Evolutionary conservation across 2,797 vertebrate species (phyloP).

Genomic region (Brachyalestes nurse): DNA sequence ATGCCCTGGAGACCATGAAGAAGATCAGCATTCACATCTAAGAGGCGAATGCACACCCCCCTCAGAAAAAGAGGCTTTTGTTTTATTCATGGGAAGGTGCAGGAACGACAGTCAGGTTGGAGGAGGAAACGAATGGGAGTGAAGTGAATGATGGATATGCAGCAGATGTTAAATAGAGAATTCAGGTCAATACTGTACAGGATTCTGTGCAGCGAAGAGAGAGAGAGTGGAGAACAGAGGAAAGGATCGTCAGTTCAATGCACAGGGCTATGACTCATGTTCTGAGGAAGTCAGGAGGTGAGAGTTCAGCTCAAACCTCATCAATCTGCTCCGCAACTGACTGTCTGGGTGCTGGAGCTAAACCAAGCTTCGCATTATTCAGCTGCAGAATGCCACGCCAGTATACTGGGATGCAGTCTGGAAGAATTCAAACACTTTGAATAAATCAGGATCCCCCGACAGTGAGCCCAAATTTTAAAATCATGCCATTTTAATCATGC

Average conservation of each 20-base stretch:
- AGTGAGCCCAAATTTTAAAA: slow-evolving; percentile 18
- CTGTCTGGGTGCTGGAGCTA: neutral
- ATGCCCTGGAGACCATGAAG: neutral
- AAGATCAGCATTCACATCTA: slow-evolving; percentile 5
- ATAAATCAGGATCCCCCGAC: neutral
- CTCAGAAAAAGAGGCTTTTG: slow-evolving; percentile 27
- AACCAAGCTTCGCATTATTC: slow-evolving; percentile 11
- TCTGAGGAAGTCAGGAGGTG: slow-evolving; percentile 29
- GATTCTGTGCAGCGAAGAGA: slow-evolving; percentile 43
- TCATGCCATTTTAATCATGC: neutral
- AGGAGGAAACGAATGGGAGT: slow-evolving; percentile 32
- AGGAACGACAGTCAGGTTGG: slow-evolving; percentile 24
- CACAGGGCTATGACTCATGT: slow-evolving; percentile 30
- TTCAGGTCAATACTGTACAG: slow-evolving; percentile 51
- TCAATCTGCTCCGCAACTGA: slow-evolving; percentile 7
- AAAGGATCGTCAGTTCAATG: slow-evolving; percentile 17
- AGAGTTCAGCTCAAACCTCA: slow-evolving; percentile 33
- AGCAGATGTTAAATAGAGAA: slow-evolving; percentile 49
- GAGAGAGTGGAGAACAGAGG: slow-evolving; percentile 32
- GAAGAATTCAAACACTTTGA: neutral
- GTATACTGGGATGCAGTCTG: neutral
- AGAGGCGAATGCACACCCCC: neutral
- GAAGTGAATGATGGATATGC: slow-evolving; percentile 45
- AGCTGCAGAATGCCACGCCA: neutral
- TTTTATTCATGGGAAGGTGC: slow-evolving; percentile 34